A percentile compares a stretch with the other conserved stretches of the same genome.
These are phyloP conservation scores for Carduelis carduelis DNA, from an alignment of 2,797 vertebrate genomes.

Conservation along the genomic window DNA sequence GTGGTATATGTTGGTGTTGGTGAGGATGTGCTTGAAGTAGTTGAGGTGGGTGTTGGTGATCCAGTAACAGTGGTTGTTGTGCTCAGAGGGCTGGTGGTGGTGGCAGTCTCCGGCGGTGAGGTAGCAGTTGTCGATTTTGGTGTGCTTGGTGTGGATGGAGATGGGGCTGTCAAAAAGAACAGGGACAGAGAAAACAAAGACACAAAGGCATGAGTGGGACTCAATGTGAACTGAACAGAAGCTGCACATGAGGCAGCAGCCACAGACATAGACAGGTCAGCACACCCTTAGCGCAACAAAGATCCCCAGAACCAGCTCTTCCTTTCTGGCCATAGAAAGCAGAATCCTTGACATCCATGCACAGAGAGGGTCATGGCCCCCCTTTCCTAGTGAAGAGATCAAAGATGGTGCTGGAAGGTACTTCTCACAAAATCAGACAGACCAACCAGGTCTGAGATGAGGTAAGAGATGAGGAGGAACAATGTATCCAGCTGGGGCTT, in stretches of 20 bases:
- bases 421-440: not conserved
- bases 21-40: not conserved
- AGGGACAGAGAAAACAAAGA: not conserved
- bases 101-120: fast-evolving
- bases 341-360: not conserved
- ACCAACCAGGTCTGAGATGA: too few relatives aligned
- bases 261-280: fast-evolving
- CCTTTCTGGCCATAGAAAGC: not conserved
- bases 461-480: not conserved
- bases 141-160: not conserved
- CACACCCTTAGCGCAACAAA: not conserved
- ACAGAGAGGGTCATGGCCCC: fast-evolving
- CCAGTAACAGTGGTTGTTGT: not conserved
- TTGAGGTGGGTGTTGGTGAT: not conserved
- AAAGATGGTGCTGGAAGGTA: not conserved
- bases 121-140: not conserved
- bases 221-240: fast-evolving
- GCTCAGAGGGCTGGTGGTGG: not conserved
- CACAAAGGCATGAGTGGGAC: fast-evolving
- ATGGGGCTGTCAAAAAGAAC: not conserved
- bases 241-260: fast-evolving
- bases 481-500: not conserved
- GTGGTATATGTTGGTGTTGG: not conserved
- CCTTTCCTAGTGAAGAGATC: not conserved
- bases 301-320: not conserved